phyloP scores from a whole-genome alignment of 92 coral and sea anemone species.

The Palythoa grandis region DNA sequence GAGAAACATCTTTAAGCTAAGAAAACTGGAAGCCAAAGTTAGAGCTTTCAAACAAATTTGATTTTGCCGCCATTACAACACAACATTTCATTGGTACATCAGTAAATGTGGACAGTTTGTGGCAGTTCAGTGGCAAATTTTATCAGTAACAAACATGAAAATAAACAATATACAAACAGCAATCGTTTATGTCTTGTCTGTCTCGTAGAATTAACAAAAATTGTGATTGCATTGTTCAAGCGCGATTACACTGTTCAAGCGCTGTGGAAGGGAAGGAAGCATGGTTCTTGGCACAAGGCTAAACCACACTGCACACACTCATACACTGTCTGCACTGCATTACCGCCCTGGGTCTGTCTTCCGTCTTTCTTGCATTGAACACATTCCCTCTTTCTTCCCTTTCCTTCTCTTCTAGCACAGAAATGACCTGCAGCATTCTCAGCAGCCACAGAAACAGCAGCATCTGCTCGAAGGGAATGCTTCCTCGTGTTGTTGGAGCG shows the following conservation, averaged over 20 bases:
- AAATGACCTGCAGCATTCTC: conserved; percentile 33
- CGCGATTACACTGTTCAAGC: too few relatives aligned
- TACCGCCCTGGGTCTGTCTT: conserved; percentile 12
- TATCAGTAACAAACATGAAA: too few relatives aligned
- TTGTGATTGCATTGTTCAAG: conserved; percentile 8
- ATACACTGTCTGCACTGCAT: conserved; percentile 38
- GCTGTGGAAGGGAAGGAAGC: conserved; percentile 5
- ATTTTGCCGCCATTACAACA: too few relatives aligned
- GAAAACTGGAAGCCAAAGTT: too few relatives aligned
- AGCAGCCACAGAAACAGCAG: conserved; percentile 20
- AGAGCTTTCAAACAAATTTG: too few relatives aligned
- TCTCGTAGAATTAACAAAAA: neutral
- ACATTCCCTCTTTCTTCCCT: conserved; percentile 47
- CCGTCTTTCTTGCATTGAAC: conserved; percentile 50
- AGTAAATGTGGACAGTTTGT: too few relatives aligned
- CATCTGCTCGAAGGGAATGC: conserved; percentile 27
- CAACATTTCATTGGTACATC: too few relatives aligned
- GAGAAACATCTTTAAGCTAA: too few relatives aligned
- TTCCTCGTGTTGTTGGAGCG: conserved; percentile 7
- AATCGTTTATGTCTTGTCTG: conserved; percentile 5
- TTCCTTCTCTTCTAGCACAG: conserved; percentile 26
- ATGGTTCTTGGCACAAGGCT: conserved; percentile 24
- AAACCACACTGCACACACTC: conserved; percentile 48
- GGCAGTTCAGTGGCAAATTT: too few relatives aligned
- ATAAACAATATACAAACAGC: too few relatives aligned